These are phyloP conservation scores for Drosophila pseudotalamancana DNA, from an alignment of 2,888 invertebrate genomes.

Conservation along the genomic window DNA sequence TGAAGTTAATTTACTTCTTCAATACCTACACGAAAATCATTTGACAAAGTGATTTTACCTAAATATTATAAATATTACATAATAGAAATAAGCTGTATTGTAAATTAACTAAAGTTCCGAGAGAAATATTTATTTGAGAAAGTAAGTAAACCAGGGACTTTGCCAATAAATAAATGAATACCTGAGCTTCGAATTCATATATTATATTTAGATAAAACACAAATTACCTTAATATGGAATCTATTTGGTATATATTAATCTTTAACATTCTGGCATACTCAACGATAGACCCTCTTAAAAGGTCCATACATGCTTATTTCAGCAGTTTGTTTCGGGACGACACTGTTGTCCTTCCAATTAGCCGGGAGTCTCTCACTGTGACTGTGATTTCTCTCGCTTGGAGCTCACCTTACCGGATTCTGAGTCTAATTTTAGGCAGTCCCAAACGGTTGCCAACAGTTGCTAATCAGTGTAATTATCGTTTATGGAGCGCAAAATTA, in stretches of 20 bases:
- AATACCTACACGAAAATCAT: too few species aligned
- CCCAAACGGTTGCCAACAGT: slow-evolving; percentile 26
- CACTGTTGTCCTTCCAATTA: slow-evolving; percentile 37
- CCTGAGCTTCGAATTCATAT: too few species aligned
- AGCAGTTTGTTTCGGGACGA: slow-evolving; percentile 19
- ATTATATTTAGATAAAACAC: too few species aligned
- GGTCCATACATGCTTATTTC: slow-evolving; percentile 5
- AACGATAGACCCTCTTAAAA: slow-evolving; percentile 11
- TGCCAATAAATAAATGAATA: too few species aligned
- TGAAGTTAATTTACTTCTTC: too few species aligned
- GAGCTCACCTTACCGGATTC: slow-evolving; percentile 20
- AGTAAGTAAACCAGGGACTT: too few species aligned
- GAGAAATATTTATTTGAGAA: too few species aligned
- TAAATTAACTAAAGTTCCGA: too few species aligned
- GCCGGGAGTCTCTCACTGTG: slow-evolving; percentile 12
- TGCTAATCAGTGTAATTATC: slow-evolving; percentile 63
- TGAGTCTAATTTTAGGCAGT: slow-evolving; percentile 37
- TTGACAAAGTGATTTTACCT: too few species aligned
- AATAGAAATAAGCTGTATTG: too few species aligned
- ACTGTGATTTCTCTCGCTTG: slow-evolving; percentile 32
- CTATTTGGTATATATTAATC: background rate
- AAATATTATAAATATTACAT: too few species aligned
- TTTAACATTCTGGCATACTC: background rate
- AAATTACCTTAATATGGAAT: too few species aligned
- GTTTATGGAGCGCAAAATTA: slow-evolving; percentile 64